Evolutionary conservation across 2,113 vertebrate genomes (phyloP), one percentile per base, ranked within the genome.

Genomic region (Thinocorus orbignyianus): DNA sequence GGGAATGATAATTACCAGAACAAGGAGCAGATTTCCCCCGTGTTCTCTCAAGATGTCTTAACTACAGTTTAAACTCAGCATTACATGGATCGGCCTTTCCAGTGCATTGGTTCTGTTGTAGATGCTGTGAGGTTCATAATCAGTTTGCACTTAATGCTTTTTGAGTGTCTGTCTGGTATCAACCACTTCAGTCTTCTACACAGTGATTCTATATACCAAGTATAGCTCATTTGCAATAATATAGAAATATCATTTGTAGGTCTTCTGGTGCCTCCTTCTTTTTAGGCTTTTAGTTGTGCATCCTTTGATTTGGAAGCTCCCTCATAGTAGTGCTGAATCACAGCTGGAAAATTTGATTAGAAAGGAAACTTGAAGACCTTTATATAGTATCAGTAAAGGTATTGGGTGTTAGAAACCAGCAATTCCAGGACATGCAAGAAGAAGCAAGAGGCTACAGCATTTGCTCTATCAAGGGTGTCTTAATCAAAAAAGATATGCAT

Each of bases 221-320:
- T 39, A 15, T 39, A 65, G 33, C 26, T 85, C 57, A 15, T 39
- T 61, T 52, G 25, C 22, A 44, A 37, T 54, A 26, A 77, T 44
- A 6, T 70, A 68, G 57, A 46, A 73, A 4, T 39, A 35, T 2
- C 1, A 10, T 66, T 51, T 81, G 28, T 54, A 89, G 73, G 37
- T 73, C 24, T 83, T 60, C 18, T 49, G 72, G 22, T 77, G 39
- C 26, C 7, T 55, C 15, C 26, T 84, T 12, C 8, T 61, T 62
- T 44, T 54, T 15, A 25, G n/a, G 58, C 41, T 41, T 90, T 81
- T 62, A 88, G n/a, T 11, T 88, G 28, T 66, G 25, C 41, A 0
- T 73, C 25, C 30, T 87, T 88, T 83, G 51, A 68, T 70, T 66
- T 81, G 46, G 54, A 92, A 87, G 54, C 18, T 87, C 86, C 42